Conservation (phyloP, 2,888 invertebrate genomes). For the Caenorhabditis sp. region DNA sequence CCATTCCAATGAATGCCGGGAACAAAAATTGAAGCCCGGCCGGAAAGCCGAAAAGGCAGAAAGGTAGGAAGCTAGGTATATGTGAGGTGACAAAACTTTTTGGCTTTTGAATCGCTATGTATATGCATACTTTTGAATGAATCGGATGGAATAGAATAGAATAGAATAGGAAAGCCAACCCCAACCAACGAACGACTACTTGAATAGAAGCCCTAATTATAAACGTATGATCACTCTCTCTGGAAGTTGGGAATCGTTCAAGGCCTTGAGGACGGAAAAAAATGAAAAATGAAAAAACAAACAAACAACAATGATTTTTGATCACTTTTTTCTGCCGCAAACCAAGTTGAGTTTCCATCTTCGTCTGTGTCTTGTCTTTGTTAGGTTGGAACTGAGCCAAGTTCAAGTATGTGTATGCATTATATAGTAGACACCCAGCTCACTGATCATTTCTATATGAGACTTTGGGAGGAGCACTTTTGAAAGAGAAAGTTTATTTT, state of each 20-base stretch:
- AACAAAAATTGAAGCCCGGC: no score
- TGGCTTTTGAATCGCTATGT: no score
- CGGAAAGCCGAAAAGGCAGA: constrained; percentile 27
- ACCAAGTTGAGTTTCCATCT: constrained; percentile 33
- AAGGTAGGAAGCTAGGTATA: neutral
- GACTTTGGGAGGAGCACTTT: constrained; percentile 12
- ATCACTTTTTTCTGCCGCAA: neutral
- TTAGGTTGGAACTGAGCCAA: constrained; percentile 46
- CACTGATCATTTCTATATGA: constrained; percentile 42
- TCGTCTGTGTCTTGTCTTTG: constrained; percentile 20
- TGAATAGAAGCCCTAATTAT: neutral
- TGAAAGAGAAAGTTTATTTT: constrained; percentile 46
- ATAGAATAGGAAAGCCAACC: no score
- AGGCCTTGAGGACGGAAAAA: neutral
- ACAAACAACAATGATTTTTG: neutral
- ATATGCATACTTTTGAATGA: no score
- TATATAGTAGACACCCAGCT: constrained; percentile 32
- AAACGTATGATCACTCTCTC: neutral
- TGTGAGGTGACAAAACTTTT: no score
- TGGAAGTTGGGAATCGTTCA: neutral
- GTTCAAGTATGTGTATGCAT: constrained; percentile 55
- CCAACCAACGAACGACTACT: no score
- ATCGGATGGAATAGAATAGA: no score
- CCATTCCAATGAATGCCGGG: constrained; percentile 27
- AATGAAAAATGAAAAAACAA: no score